Percentiles rank a stretch among this genome's conserved stretches.
phyloP scores from a whole-genome alignment of 2,797 vertebrate species.

The Phalloptychus januarius region DNA sequence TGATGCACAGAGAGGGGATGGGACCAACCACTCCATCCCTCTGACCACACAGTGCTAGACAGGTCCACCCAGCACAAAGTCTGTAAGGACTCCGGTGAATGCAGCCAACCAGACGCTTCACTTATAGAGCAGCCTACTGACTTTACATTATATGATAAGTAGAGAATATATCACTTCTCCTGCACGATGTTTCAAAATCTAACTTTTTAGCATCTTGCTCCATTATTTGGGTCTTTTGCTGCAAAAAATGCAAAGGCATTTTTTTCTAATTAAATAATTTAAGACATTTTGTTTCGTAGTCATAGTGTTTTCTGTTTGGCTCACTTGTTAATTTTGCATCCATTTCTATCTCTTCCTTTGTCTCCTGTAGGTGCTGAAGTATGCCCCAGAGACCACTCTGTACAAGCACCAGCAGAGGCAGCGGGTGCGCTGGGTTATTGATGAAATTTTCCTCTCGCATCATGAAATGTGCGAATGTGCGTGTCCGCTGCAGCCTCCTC shows the following conservation, averaged over 20 bases:
- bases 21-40: neutral
- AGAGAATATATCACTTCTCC: neutral
- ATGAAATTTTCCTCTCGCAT: slow-evolving; percentile 93
- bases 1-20: neutral
- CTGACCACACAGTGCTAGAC: neutral
- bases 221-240: neutral
- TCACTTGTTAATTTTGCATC: neutral
- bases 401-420: slow-evolving; percentile 65
- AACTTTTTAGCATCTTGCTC: neutral
- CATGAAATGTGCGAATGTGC: slow-evolving; percentile 93
- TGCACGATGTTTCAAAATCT: neutral
- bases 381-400: slow-evolving; percentile 82
- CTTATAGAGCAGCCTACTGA: neutral
- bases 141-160: neutral
- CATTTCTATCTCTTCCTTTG: slow-evolving; percentile 9
- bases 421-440: slow-evolving; percentile 85
- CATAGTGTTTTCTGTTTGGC: neutral
- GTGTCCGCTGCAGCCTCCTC: slow-evolving; percentile 91
- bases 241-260: neutral
- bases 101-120: neutral
- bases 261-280: neutral
- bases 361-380: slow-evolving; percentile 88
- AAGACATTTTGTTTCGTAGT: neutral
- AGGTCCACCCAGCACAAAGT: slow-evolving; percentile 5
- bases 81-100: neutral